Evolutionary conservation across 2,797 vertebrate genomes (phyloP), one percentile per base, ranked within the genome.

Genomic region (Pelobates cultripes): DNA sequence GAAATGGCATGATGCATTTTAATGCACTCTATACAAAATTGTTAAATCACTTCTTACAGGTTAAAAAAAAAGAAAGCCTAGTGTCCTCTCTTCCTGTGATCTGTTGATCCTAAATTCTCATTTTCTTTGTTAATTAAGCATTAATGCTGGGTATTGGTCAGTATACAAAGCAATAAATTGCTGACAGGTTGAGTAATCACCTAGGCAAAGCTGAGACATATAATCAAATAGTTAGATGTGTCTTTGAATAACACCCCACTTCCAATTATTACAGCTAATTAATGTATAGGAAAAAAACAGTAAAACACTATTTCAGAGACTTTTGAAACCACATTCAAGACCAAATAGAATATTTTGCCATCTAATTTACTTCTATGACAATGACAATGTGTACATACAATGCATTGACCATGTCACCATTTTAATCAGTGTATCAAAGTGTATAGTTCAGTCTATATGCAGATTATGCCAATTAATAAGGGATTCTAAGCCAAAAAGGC

Each of bases 111-210:
- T 74, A 83, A 78, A 78, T 78, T 83, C 81, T 83, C 76, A 83
- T 83, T 78, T 83, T 83, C 81, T 83, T 78, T 74, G 81, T 83
- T 83, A 83, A 83, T 83, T 83, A 83, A 78, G 81, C 75, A 78
- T 83, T 74, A 78, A 78, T 78, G 63, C 71, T 74, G 63, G 66
- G 66, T 83, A 83, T 78, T 79, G 77, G 82, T 78, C 82, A 83
- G 77, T 83, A 83, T 79, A 79, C 82, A 83, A 79, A 83, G 82
- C 82, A 83, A 83, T 83, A 83, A 79, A 83, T 79, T 70, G 82
- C 72, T 83, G 77, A 83, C 82, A 83, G 82, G 82, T 79, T 83
- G 82, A 83, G 82, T 83, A 83, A 83, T 83, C 77, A 83, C 82
- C 82, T 51, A 83, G 66, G 82, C 75, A 57, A 83, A 79, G 67